These are phyloP conservation scores for Cebus imitator DNA, from an alignment of 2,113 vertebrate genomes.

Conservation along the genomic window DNA sequence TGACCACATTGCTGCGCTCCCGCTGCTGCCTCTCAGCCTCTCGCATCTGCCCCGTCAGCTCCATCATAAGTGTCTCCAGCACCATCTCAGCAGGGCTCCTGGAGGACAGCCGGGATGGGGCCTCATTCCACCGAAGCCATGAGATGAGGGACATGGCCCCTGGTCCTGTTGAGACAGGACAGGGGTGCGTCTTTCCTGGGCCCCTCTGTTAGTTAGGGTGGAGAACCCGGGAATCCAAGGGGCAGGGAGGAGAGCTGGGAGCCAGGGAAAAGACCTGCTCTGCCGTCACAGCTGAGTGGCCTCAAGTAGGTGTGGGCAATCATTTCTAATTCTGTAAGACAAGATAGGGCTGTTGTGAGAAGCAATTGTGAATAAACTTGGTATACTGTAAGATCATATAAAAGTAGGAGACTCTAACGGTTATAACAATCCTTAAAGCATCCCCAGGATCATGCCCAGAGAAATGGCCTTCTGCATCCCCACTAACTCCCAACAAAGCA, in stretches of 20 bases:
- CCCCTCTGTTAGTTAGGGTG: neutral
- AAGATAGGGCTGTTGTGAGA: neutral
- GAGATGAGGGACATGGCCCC: constrained; percentile 87
- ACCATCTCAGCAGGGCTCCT: constrained; percentile 91
- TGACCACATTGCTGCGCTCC: constrained; percentile 88
- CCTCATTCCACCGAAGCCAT: constrained; percentile 93
- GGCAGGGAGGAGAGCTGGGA: neutral
- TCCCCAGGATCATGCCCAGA: neutral
- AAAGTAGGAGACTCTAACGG: neutral
- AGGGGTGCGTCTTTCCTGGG: neutral
- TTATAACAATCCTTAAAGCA: neutral
- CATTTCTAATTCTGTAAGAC: neutral
- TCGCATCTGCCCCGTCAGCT: constrained; percentile 94
- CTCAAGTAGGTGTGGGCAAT: neutral
- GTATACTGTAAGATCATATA: neutral
- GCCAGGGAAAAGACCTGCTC: neutral
- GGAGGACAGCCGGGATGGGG: constrained; percentile 83
- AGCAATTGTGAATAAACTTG: neutral
- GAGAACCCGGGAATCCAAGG: neutral
- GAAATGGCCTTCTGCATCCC: neutral
- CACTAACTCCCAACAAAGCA: neutral
- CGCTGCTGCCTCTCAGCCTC: constrained; percentile 92
- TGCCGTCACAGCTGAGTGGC: neutral
- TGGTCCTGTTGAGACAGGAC: neutral
- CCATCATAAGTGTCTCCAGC: constrained; percentile 96